Conservation (phyloP, 2,113 vertebrate species). For the Hystrix cristata region DNA sequence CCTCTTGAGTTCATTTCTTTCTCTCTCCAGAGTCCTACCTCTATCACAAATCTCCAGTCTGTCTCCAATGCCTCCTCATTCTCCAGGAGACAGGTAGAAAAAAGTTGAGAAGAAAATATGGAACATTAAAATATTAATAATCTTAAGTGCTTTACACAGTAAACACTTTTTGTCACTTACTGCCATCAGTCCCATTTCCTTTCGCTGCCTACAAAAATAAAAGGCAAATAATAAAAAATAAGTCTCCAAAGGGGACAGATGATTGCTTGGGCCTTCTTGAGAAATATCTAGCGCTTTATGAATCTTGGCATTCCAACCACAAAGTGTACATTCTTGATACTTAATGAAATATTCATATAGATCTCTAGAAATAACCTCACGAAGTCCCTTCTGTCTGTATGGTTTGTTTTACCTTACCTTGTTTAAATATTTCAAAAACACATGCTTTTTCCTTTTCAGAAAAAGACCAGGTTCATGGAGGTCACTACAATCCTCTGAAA, state of each 20-base stretch:
- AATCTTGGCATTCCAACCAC: background rate
- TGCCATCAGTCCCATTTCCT: background rate
- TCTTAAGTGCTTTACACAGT: background rate
- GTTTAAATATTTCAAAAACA: conserved; percentile 60
- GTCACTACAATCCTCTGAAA: background rate
- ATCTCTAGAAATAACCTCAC: conserved; percentile 44
- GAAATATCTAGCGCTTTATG: background rate
- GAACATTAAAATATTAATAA: conserved; percentile 44
- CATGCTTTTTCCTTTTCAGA: background rate
- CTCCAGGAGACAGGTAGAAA: background rate
- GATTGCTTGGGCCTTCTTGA: background rate
- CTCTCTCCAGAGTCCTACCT: background rate
- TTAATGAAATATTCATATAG: conserved; percentile 53
- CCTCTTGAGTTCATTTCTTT: background rate
- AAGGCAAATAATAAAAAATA: background rate
- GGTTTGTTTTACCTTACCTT: background rate
- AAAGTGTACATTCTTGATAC: conserved; percentile 18
- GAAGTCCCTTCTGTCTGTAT: background rate
- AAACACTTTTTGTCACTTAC: background rate
- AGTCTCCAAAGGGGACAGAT: conserved; percentile 2
- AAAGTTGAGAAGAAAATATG: background rate
- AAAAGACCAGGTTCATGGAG: background rate
- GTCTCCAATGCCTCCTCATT: background rate
- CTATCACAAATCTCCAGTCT: background rate
- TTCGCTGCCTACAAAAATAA: conserved; percentile 22